These are phyloP conservation scores for Poeciliopsis paucimaculata DNA, from an alignment of 2,797 vertebrate species.

Conservation along the genomic window DNA sequence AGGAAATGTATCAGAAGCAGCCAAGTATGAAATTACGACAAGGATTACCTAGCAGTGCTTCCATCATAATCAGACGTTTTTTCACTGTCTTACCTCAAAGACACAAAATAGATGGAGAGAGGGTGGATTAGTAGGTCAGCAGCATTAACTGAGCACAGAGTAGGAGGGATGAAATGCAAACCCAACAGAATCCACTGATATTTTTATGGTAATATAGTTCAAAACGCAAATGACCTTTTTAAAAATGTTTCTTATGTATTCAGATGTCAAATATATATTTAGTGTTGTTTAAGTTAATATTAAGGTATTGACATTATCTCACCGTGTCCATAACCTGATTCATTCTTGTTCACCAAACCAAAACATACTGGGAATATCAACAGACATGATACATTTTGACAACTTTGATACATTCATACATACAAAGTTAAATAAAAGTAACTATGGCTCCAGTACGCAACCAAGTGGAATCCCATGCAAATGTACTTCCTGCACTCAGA, in stretches of 20 bases:
- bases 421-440: neutral
- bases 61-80: neutral
- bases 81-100: neutral
- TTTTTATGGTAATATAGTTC: too few species aligned
- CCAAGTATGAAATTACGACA: neutral
- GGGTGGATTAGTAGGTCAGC: neutral
- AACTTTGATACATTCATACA: neutral
- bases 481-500: neutral
- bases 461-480: neutral
- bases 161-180: neutral
- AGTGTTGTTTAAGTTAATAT: neutral
- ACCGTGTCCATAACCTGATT: neutral
- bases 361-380: neutral
- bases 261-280: neutral
- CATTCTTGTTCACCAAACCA: neutral
- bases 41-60: neutral
- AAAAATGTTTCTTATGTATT: neutral
- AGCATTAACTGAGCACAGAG: neutral
- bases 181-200: neutral
- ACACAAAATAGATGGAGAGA: neutral
- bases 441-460: neutral
- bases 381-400: neutral
- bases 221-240: neutral
- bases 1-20: neutral
- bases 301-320: neutral